phyloP scores from a whole-genome alignment of 2,797 vertebrate species.

The Gastrophryne carolinensis region DNA sequence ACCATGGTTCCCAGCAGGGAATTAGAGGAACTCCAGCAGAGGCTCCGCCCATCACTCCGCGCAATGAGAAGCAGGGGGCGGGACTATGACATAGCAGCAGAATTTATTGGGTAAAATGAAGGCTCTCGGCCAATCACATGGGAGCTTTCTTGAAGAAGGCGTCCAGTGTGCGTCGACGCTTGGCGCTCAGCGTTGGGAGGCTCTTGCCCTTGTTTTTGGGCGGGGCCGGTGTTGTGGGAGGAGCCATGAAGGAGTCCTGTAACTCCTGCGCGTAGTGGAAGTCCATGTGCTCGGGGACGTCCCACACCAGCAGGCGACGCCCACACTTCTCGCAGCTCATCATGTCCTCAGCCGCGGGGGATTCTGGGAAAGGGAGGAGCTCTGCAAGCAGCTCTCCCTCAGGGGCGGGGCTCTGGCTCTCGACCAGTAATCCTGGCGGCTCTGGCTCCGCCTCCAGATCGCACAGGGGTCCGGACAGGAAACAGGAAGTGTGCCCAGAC shows the following conservation, averaged over 20 bases:
- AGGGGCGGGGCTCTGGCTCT: no score
- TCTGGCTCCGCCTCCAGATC: no score
- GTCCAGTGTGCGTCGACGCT: conserved; percentile 81
- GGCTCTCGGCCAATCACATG: no score
- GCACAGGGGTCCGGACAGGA: background rate
- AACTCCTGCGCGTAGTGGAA: conserved; percentile 92
- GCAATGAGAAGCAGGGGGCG: no score
- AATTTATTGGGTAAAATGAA: no score
- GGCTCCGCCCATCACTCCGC: no score
- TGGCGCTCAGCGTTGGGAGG: conserved; percentile 69
- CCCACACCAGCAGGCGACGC: conserved; percentile 79
- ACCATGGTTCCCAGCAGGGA: no score
- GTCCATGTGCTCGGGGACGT: conserved; percentile 90
- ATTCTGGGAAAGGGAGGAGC: no score
- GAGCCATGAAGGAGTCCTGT: conserved; percentile 78
- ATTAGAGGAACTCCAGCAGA: no score
- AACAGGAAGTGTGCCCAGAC: background rate
- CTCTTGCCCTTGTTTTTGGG: conserved; percentile 75
- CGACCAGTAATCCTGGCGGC: no score
- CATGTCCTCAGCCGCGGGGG: conserved; percentile 74
- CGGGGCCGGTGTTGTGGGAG: conserved; percentile 29
- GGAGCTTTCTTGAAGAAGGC: conserved; percentile 83
- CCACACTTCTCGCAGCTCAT: conserved; percentile 82
- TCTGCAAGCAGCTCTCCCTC: no score
- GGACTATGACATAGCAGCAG: no score